Percentiles rank a stretch among this genome's conserved stretches.
These are phyloP conservation scores for Saccostrea echinata DNA, from an alignment of 1,140 invertebrate species.

Conservation along the genomic window DNA sequence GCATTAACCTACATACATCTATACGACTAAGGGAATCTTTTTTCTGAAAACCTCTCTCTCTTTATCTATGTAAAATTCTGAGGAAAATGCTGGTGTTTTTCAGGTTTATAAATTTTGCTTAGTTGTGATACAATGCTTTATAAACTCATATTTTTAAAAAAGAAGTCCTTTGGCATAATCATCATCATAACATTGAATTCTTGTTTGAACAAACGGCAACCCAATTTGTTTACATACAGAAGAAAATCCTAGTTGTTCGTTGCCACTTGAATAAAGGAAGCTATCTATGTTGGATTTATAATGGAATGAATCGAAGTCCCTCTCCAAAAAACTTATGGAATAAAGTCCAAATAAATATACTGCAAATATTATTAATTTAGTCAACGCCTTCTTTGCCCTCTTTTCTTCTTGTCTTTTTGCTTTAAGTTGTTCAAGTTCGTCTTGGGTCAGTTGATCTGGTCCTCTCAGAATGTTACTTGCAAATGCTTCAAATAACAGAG, in stretches of 20 bases:
- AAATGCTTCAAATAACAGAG: background rate
- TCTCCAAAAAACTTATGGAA: slow-evolving; percentile 54
- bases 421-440: background rate
- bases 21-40: too few relatives aligned
- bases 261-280: slow-evolving; percentile 11
- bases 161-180: too few relatives aligned
- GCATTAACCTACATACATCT: too few relatives aligned
- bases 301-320: slow-evolving; percentile 51
- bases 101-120: too few relatives aligned
- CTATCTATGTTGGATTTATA: slow-evolving; percentile 52
- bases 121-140: too few relatives aligned
- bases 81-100: too few relatives aligned
- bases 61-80: too few relatives aligned
- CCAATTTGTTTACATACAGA: background rate
- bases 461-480: background rate
- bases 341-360: slow-evolving; percentile 48
- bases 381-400: slow-evolving; percentile 32
- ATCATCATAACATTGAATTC: too few relatives aligned
- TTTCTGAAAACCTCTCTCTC: too few relatives aligned
- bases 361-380: slow-evolving; percentile 44
- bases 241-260: slow-evolving; percentile 35
- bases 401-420: slow-evolving; percentile 40
- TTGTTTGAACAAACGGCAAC: too few relatives aligned
- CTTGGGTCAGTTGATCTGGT: background rate
- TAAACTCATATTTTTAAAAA: too few relatives aligned